Percentiles rank a stretch among this genome's conserved stretches.
These are phyloP conservation scores for Salminus brasiliensis DNA, from an alignment of 2,113 vertebrate species.

Conservation along the genomic window DNA sequence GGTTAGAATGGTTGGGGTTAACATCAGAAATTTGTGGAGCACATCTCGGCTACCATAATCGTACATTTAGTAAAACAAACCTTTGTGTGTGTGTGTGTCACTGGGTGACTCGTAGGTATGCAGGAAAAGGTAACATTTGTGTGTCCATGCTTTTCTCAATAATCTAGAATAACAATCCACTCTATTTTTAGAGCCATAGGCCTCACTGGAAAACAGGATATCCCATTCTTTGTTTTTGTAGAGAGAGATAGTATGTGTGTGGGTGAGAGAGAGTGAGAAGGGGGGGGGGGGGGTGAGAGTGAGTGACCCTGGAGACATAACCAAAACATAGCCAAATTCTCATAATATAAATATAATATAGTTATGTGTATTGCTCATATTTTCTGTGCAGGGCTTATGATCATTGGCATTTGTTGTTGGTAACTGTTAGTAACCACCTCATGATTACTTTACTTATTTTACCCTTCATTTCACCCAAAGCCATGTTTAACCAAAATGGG, in stretches of 20 bases:
- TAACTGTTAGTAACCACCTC: background rate
- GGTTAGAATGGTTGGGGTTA: too few relatives aligned
- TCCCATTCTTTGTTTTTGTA: slow-evolving; percentile 38
- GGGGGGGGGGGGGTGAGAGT: background rate
- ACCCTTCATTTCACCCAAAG: background rate
- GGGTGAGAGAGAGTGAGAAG: background rate
- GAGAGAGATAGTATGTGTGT: background rate
- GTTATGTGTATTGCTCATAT: background rate
- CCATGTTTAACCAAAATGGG: background rate
- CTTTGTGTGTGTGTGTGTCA: background rate
- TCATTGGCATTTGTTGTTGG: background rate
- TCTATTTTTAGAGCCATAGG: slow-evolving; percentile 57
- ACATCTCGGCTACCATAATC: too few relatives aligned
- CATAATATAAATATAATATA: background rate
- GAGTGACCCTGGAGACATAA: background rate
- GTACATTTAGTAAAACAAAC: too few relatives aligned
- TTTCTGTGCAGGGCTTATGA: background rate
- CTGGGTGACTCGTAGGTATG: background rate
- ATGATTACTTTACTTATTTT: background rate
- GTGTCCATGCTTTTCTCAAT: background rate
- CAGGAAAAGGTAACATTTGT: background rate
- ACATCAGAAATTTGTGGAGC: too few relatives aligned
- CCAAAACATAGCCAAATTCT: background rate
- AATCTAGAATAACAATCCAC: slow-evolving; percentile 42
- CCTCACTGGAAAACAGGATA: slow-evolving; percentile 67